Conservation (phyloP, 2,113 vertebrate genomes). For the Semicossyphus pulcher region DNA sequence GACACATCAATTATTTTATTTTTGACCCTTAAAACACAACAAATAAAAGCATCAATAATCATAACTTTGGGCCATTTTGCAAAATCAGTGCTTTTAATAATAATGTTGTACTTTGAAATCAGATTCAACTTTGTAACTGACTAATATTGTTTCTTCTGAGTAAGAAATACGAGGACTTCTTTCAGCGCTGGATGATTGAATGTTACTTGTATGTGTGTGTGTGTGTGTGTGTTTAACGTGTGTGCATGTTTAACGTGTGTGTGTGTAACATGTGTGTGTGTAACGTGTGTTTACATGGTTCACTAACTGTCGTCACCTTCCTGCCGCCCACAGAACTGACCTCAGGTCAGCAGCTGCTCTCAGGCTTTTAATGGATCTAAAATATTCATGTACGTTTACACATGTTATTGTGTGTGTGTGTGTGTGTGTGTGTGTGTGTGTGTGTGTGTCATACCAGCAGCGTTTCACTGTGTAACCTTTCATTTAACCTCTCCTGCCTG, state of each 20-base stretch:
- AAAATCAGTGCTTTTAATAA: no score
- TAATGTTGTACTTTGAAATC: no score
- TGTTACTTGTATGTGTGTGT: neutral
- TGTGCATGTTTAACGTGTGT: no score
- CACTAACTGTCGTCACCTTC: neutral
- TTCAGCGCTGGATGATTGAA: no score
- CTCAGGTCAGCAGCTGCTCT: constrained; percentile 44
- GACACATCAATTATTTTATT: no score
- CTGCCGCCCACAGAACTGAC: no score
- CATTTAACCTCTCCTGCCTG: neutral
- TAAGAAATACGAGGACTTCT: no score
- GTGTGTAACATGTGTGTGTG: constrained; percentile 2
- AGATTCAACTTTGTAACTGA: no score
- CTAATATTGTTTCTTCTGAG: no score
- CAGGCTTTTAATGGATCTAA: constrained; percentile 62
- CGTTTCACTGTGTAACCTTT: neutral
- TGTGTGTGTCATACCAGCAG: neutral
- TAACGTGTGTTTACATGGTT: constrained; percentile 10
- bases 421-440: neutral
- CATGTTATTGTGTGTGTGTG: neutral
- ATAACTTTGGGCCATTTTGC: no score
- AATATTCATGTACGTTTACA: constrained; percentile 55
- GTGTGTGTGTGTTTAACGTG: constrained; percentile 4
- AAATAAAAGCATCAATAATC: no score
- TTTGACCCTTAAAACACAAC: no score